These are phyloP conservation scores for Xiphias gladius DNA, from an alignment of 2,113 vertebrate genomes.

Conservation along the genomic window DNA sequence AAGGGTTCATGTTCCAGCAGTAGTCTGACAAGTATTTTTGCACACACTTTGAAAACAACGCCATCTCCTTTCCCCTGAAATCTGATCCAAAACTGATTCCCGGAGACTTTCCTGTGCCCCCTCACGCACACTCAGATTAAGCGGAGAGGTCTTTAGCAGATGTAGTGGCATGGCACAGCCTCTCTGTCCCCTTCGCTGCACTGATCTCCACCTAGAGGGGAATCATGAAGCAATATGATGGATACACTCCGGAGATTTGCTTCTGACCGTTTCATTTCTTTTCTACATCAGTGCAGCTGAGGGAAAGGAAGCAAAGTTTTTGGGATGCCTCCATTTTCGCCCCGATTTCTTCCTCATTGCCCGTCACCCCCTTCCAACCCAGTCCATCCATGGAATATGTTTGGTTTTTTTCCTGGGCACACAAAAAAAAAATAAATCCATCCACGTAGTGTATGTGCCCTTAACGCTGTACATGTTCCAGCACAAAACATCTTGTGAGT, in stretches of 20 bases:
- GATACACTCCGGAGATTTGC: conserved; percentile 80
- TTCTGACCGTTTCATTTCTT: conserved; percentile 37
- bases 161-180: background rate
- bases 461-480: conserved; percentile 31
- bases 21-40: conserved; percentile 85
- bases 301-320: conserved; percentile 38
- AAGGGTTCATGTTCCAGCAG: conserved; percentile 78
- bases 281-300: conserved; percentile 53
- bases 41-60: conserved; percentile 79
- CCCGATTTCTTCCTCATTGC: conserved; percentile 13
- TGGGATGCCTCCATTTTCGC: conserved; percentile 35
- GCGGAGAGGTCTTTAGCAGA: background rate
- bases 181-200: conserved; percentile 55
- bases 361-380: conserved; percentile 24
- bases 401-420: conserved; percentile 46
- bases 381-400: conserved; percentile 40
- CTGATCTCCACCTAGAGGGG: conserved; percentile 38
- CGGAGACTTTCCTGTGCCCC: background rate
- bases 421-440: conserved; percentile 22
- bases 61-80: conserved; percentile 62
- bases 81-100: conserved; percentile 54
- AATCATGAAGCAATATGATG: conserved; percentile 75
- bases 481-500: conserved; percentile 49
- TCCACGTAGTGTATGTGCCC: conserved; percentile 14
- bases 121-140: conserved; percentile 4